Evolutionary conservation across 2,113 vertebrate species (phyloP).

Genomic region (Rana temporaria): DNA sequence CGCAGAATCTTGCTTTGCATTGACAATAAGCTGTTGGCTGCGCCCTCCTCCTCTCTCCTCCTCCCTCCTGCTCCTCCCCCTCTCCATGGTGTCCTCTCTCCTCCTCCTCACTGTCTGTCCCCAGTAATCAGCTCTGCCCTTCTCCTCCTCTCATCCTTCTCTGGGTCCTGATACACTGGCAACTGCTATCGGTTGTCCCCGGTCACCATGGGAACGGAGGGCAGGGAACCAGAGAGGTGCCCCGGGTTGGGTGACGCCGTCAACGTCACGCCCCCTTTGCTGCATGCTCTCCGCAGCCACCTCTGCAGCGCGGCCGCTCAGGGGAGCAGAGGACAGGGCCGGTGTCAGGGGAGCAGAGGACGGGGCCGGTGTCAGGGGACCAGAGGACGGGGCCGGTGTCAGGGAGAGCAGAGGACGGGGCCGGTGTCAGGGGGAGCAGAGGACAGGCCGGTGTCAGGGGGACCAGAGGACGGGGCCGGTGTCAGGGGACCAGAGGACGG

Average conservation of each 20-base stretch:
- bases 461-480: too few species aligned
- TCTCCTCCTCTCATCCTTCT: slow-evolving; percentile 2
- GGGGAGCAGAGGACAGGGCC: too few species aligned
- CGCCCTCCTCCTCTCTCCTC: not conserved
- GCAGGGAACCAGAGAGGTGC: slow-evolving; percentile 11
- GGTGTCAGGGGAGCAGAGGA: too few species aligned
- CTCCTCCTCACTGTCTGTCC: slow-evolving; percentile 9
- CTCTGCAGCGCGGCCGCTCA: not conserved
- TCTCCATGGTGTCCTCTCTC: not conserved
- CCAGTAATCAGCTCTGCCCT: not conserved
- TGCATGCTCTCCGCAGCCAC: not conserved
- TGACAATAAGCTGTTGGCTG: slow-evolving; percentile 16
- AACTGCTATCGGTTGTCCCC: slow-evolving; percentile 14
- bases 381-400: too few species aligned
- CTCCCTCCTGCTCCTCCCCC: too few species aligned
- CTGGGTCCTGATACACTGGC: slow-evolving; percentile 15
- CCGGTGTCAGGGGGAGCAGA: too few species aligned
- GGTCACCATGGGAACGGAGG: slow-evolving; percentile 33
- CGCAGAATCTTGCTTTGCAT: slow-evolving; percentile 45
- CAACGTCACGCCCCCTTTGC: slow-evolving; percentile 2
- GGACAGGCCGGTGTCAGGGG: too few species aligned
- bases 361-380: too few species aligned
- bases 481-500: too few species aligned
- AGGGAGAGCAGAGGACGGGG: too few species aligned
- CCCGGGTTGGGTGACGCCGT: not conserved